phyloP scores from a whole-genome alignment of 2,113 vertebrate species.

The Ia io region DNA sequence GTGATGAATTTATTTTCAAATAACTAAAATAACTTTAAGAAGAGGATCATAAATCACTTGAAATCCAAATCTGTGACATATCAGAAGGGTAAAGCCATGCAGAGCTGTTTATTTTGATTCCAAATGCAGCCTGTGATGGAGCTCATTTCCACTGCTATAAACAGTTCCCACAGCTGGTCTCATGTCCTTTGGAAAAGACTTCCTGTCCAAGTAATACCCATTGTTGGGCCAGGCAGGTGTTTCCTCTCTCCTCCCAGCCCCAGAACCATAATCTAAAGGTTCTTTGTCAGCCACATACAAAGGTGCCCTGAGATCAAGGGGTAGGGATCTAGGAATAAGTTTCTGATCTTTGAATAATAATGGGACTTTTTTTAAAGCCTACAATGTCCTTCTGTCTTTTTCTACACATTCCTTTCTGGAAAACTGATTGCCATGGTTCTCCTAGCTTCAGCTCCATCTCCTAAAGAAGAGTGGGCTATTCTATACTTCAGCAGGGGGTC shows the following conservation, averaged over 20 bases:
- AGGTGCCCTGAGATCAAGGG: background rate
- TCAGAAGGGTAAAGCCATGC: background rate
- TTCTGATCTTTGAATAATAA: constrained; percentile 33
- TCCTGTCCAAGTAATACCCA: constrained; percentile 77
- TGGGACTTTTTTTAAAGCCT: background rate
- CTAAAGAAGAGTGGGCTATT: background rate
- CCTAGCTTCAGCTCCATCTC: background rate
- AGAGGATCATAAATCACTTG: constrained; percentile 21
- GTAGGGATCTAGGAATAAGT: background rate
- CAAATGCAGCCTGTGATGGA: constrained; percentile 36
- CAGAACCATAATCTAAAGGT: constrained; percentile 46
- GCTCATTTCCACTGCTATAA: constrained; percentile 57
- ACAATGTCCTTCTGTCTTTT: background rate
- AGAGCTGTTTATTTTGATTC: background rate
- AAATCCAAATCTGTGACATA: constrained; percentile 1
- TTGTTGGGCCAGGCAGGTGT: constrained; percentile 83
- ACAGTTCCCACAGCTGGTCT: constrained; percentile 65
- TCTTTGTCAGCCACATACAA: constrained; percentile 63
- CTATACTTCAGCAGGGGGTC: background rate
- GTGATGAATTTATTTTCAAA: constrained; percentile 24
- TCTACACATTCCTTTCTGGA: background rate
- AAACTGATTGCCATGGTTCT: background rate
- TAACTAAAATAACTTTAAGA: background rate
- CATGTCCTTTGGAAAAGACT: constrained; percentile 65
- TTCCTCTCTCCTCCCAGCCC: constrained; percentile 80